Conservation (phyloP, 2,113 vertebrate genomes). For the Eupsittula cactorum region DNA sequence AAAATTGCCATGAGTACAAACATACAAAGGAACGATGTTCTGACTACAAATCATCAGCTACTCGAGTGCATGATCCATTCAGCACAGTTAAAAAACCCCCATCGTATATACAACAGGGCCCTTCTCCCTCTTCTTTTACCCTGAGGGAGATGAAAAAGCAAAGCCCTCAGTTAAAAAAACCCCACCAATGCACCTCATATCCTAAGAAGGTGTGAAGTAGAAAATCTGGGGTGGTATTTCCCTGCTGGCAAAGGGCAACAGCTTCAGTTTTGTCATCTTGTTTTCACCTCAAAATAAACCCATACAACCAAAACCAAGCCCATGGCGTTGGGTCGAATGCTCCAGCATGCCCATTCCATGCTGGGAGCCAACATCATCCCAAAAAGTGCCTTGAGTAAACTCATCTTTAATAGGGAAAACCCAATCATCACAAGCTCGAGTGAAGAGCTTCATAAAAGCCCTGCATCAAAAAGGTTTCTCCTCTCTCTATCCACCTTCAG, state of each 20-base stretch:
- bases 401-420: background rate
- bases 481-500: background rate
- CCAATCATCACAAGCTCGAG: background rate
- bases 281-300: slow-evolving; percentile 18
- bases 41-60: slow-evolving; percentile 76
- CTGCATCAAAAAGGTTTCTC: background rate
- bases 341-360: slow-evolving; percentile 19
- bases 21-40: slow-evolving; percentile 76
- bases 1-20: slow-evolving; percentile 79
- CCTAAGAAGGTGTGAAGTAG: slow-evolving; percentile 70
- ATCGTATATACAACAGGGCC: slow-evolving; percentile 12
- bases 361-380: slow-evolving; percentile 54
- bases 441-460: slow-evolving; percentile 21
- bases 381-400: slow-evolving; percentile 66
- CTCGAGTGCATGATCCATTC: slow-evolving; percentile 63
- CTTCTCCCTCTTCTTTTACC: slow-evolving; percentile 39
- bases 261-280: background rate
- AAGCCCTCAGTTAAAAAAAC: slow-evolving; percentile 47
- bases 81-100: slow-evolving; percentile 57
- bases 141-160: slow-evolving; percentile 59
- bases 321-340: background rate
- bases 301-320: background rate
- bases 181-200: background rate
- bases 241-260: slow-evolving; percentile 34
- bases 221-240: slow-evolving; percentile 68